These are phyloP conservation scores for Echinometra lucunter DNA, from an alignment of 53 echinoderm and acorn worm species.

Conservation along the genomic window DNA sequence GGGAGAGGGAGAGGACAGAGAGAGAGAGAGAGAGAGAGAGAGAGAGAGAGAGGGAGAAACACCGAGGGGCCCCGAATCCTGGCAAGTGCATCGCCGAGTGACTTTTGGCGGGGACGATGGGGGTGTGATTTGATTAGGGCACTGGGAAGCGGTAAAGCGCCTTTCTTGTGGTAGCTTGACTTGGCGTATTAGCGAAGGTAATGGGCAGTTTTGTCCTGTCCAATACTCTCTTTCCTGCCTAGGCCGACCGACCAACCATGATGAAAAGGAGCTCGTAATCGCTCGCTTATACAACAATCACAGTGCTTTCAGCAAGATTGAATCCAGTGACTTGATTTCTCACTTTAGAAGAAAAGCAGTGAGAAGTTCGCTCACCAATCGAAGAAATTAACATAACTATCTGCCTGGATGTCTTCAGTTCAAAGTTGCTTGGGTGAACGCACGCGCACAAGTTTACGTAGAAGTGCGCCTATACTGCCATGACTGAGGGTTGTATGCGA, in stretches of 20 bases:
- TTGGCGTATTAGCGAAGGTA: conserved; percentile 52
- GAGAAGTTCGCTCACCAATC: background rate
- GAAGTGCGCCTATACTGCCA: background rate
- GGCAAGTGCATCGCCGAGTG: conserved; percentile 38
- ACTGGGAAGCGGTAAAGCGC: conserved; percentile 51
- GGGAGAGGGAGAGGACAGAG: background rate
- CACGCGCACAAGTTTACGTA: background rate
- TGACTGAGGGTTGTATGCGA: no score
- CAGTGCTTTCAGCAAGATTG: conserved; percentile 44
- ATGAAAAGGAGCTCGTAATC: conserved; percentile 15
- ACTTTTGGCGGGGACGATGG: background rate
- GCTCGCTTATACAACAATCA: conserved; percentile 50
- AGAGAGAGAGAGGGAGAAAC: background rate
- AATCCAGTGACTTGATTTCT: conserved; percentile 44
- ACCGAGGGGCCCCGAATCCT: background rate
- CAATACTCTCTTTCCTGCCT: background rate
- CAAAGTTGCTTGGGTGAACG: background rate
- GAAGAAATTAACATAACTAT: conserved; percentile 48
- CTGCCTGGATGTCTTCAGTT: background rate
- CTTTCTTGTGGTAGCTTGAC: conserved; percentile 52
- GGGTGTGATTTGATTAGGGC: conserved; percentile 45
- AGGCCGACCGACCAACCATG: background rate
- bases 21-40: conserved; percentile 7
- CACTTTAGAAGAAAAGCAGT: background rate
- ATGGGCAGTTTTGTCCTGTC: conserved; percentile 15